Percentiles rank a stretch among this genome's conserved stretches.
phyloP scores from a whole-genome alignment of 2,113 vertebrate genomes.

The Garra rufa region DNA sequence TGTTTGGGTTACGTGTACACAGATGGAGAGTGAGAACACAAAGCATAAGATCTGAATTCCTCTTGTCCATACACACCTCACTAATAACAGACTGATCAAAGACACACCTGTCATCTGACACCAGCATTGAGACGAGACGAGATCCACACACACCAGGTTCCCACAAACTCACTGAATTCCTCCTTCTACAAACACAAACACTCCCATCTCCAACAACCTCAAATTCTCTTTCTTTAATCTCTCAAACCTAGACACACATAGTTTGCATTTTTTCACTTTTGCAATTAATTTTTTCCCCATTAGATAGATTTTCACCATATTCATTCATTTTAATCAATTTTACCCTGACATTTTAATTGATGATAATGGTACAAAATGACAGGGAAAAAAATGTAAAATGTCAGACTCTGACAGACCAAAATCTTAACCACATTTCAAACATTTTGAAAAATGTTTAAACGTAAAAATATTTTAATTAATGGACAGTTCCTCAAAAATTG shows the following conservation, averaged over 20 bases:
- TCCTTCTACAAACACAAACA: not conserved
- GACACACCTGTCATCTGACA: conserved; percentile 50
- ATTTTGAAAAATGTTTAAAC: not conserved
- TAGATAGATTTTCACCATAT: not conserved
- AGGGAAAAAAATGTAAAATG: not conserved
- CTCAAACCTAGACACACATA: not conserved
- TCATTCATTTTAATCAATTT: not conserved
- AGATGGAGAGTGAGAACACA: conserved; percentile 21
- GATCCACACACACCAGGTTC: conserved; percentile 33
- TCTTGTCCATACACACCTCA: conserved; percentile 61
- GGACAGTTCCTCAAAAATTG: not conserved
- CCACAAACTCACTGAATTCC: conserved; percentile 14
- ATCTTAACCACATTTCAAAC: not conserved
- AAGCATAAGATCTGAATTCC: conserved; percentile 53
- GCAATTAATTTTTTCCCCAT: not conserved
- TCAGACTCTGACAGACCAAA: not conserved
- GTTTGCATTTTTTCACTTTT: not conserved
- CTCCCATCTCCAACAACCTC: not conserved
- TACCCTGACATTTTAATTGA: not conserved
- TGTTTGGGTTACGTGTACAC: not conserved
- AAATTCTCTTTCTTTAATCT: not conserved
- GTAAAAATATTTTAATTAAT: no score
- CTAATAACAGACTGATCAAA: conserved; percentile 66
- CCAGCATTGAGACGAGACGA: conserved; percentile 21
- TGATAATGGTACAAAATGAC: not conserved